A percentile compares a stretch with the other conserved stretches of the same genome.
Conservation (phyloP, 2,888 invertebrate species). For the Dioctria linearis region DNA sequence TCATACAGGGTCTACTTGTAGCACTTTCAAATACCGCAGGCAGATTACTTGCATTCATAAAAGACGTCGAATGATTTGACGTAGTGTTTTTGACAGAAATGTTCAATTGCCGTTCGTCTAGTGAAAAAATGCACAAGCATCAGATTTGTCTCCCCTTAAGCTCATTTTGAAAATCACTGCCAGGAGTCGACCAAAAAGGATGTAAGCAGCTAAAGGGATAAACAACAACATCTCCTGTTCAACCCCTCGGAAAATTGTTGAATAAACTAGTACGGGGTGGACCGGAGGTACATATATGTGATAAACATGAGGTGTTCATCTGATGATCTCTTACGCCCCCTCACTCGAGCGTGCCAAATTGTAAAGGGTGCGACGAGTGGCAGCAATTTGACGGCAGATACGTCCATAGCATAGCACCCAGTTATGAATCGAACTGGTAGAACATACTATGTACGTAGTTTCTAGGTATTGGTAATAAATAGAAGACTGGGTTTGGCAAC, state of each 20-base stretch:
- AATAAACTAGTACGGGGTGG: background rate
- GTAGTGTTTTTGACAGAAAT: slow-evolving; percentile 50
- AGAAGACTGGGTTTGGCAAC: too few species aligned
- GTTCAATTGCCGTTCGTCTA: slow-evolving; percentile 36
- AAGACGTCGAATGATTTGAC: slow-evolving; percentile 29
- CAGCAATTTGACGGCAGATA: slow-evolving; percentile 36
- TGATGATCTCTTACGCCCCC: slow-evolving; percentile 39
- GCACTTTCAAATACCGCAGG: slow-evolving; percentile 15
- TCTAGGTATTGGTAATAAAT: too few species aligned
- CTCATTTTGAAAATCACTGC: slow-evolving; percentile 33
- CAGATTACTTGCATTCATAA: background rate
- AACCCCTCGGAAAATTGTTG: slow-evolving; percentile 18
- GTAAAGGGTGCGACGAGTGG: slow-evolving; percentile 43
- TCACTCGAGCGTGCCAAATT: slow-evolving; percentile 30
- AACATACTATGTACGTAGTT: background rate
- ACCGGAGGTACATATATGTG: slow-evolving; percentile 18
- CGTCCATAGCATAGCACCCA: background rate
- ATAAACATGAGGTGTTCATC: slow-evolving; percentile 47
- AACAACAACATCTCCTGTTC: slow-evolving; percentile 16
- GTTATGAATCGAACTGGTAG: background rate
- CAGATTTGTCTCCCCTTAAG: slow-evolving; percentile 27
- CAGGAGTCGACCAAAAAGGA: slow-evolving; percentile 22
- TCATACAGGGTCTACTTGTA: slow-evolving; percentile 9
- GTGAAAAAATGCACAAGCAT: slow-evolving; percentile 42
- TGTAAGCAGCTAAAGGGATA: slow-evolving; percentile 44